A percentile compares a stretch with the other conserved stretches of the same genome.
phyloP scores from a whole-genome alignment of 2,888 invertebrate species.

The Lasioglossum zephyrum region DNA sequence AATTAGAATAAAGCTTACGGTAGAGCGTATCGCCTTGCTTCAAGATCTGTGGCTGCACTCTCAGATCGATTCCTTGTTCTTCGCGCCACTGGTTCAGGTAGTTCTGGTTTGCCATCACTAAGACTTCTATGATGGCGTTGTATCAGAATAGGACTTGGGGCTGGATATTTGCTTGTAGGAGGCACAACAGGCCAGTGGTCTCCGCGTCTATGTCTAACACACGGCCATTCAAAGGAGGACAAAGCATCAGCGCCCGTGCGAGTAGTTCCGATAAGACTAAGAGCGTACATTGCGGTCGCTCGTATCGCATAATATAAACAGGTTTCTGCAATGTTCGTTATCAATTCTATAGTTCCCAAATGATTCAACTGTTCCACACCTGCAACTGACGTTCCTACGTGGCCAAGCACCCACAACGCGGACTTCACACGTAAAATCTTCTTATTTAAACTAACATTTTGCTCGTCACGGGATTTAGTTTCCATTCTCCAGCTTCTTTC shows the following conservation, averaged over 20 bases:
- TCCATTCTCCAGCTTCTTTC: slow-evolving; percentile 78
- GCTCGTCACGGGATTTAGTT: slow-evolving; percentile 72
- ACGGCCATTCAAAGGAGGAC: slow-evolving; percentile 78
- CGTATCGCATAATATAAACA: slow-evolving; percentile 94
- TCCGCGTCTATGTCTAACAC: slow-evolving; percentile 80
- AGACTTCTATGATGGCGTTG: slow-evolving; percentile 82
- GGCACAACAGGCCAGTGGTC: slow-evolving; percentile 81
- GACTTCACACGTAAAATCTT: slow-evolving; percentile 91
- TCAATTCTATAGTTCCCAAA: slow-evolving; percentile 85
- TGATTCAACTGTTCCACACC: slow-evolving; percentile 91
- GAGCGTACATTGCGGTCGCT: slow-evolving; percentile 94
- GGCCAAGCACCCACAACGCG: slow-evolving; percentile 95
- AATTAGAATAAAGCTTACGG: slow-evolving; percentile 71
- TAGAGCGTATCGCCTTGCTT: slow-evolving; percentile 77
- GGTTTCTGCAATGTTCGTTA: slow-evolving; percentile 90
- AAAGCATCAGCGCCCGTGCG: slow-evolving; percentile 93
- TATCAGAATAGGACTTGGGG: slow-evolving; percentile 76
- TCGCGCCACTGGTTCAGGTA: slow-evolving; percentile 75
- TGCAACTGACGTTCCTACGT: slow-evolving; percentile 91
- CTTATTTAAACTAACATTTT: slow-evolving; percentile 66
- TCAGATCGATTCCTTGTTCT: slow-evolving; percentile 82
- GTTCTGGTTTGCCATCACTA: slow-evolving; percentile 82
- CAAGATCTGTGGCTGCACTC: slow-evolving; percentile 83
- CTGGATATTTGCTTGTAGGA: slow-evolving; percentile 71
- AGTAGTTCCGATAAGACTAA: slow-evolving; percentile 94